These are phyloP conservation scores for Spodoptera litura DNA, from an alignment of 1,140 invertebrate species.

Conservation along the genomic window DNA sequence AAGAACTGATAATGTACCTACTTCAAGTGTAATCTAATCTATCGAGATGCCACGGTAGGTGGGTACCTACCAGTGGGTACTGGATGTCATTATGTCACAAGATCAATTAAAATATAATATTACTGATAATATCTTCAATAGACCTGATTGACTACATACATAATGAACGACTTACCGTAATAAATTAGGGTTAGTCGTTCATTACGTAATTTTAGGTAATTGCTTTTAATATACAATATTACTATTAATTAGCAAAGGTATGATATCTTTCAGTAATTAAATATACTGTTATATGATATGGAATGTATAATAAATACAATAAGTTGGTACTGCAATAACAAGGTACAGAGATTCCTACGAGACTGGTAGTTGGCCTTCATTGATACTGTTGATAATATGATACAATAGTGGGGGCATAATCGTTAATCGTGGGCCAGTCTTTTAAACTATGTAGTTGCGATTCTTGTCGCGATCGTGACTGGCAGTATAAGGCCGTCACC, in stretches of 20 bases:
- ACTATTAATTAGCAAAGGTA: too few relatives aligned
- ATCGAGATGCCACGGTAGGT: too few relatives aligned
- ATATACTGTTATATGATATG: conserved; percentile 6
- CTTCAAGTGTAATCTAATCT: too few relatives aligned
- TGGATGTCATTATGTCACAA: too few relatives aligned
- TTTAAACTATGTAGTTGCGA: conserved; percentile 42
- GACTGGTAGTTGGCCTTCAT: conserved; percentile 15
- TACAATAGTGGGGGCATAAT: conserved; percentile 19
- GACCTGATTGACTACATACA: not conserved
- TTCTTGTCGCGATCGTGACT: conserved; percentile 53
- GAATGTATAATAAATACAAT: conserved; percentile 8
- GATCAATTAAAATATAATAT: too few relatives aligned
- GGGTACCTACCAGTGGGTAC: too few relatives aligned
- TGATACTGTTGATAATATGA: conserved; percentile 22
- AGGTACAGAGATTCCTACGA: conserved; percentile 3
- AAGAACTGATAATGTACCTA: too few relatives aligned
- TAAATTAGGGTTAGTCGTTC: not conserved
- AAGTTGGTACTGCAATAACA: conserved; percentile 2
- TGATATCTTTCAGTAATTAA: not conserved
- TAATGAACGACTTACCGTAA: too few relatives aligned
- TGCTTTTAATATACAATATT: too few relatives aligned
- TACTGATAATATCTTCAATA: not conserved
- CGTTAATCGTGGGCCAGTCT: not conserved
- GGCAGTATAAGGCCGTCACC: conserved; percentile 45
- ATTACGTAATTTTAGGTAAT: not conserved